Conservation (phyloP, 2,113 vertebrate species). For the Chroicocephalus ridibundus region DNA sequence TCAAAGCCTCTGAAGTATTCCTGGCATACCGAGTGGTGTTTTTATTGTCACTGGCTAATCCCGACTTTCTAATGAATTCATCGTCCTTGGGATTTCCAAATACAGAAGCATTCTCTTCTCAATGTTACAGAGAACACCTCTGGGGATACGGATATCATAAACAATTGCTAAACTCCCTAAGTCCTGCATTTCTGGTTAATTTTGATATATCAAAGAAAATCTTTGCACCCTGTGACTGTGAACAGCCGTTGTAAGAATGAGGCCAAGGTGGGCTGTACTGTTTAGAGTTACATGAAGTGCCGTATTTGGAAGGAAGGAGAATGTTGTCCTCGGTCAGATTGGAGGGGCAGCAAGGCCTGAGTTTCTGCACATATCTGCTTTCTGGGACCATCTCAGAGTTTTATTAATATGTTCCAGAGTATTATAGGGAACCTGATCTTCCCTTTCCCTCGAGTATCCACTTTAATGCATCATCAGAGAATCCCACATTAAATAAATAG, state of each 20-base stretch:
- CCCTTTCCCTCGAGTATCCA: neutral
- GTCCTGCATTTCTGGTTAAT: neutral
- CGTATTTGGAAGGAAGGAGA: neutral
- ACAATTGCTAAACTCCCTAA: neutral
- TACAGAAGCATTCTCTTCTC: neutral
- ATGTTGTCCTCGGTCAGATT: neutral
- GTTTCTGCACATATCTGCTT: neutral
- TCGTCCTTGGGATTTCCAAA: neutral
- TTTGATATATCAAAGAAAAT: neutral
- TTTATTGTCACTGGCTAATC: neutral
- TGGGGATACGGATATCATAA: neutral
- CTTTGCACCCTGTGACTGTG: neutral
- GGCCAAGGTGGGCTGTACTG: neutral
- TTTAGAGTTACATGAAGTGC: neutral
- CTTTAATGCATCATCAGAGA: neutral
- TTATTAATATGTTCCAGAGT: neutral
- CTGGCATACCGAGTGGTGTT: neutral
- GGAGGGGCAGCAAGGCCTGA: neutral
- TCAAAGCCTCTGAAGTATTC: neutral
- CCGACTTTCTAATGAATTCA: neutral
- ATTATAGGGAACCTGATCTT: neutral
- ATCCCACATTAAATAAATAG: neutral
- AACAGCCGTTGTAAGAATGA: neutral
- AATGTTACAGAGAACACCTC: neutral
- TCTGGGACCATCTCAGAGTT: neutral